A percentile compares a stretch with the other conserved stretches of the same genome.
phyloP scores from a whole-genome alignment of 1,140 invertebrate genomes.

The fruit fly (Drosophila melanogaster) region DNA sequence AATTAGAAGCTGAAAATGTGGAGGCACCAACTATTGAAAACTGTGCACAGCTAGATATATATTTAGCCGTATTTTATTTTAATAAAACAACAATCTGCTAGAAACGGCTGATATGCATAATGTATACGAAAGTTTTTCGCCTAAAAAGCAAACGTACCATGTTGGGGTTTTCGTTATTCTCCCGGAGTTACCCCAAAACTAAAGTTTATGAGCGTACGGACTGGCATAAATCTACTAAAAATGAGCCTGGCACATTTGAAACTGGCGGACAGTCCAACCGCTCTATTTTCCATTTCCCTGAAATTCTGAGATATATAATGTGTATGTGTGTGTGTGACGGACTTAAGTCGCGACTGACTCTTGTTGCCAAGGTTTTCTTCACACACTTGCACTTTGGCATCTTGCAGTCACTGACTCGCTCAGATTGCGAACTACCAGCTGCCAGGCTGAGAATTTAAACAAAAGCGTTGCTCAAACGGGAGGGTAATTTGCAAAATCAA shows the following conservation, averaged over 20 bases:
- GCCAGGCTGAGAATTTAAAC: slow-evolving; percentile 9
- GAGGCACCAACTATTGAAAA: slow-evolving; percentile 57
- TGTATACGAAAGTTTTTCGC: slow-evolving; percentile 55
- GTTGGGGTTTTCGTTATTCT: slow-evolving; percentile 23
- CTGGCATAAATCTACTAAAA: slow-evolving; percentile 54
- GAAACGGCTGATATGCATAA: slow-evolving; percentile 67
- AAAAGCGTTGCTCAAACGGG: not conserved
- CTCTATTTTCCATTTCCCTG: not conserved
- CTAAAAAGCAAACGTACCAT: slow-evolving; percentile 15
- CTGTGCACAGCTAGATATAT: slow-evolving; percentile 51
- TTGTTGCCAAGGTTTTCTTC: slow-evolving; percentile 18
- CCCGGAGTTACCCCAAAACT: slow-evolving; percentile 44
- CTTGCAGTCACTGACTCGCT: slow-evolving; percentile 1
- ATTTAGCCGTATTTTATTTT: slow-evolving; percentile 36
- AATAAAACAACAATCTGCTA: slow-evolving; percentile 38
- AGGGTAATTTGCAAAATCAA: slow-evolving; percentile 46
- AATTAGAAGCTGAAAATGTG: slow-evolving; percentile 65
- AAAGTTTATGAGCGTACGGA: slow-evolving; percentile 44
- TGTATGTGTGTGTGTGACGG: slow-evolving; percentile 2
- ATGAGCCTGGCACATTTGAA: slow-evolving; percentile 11
- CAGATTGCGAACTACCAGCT: slow-evolving; percentile 11
- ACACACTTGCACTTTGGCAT: slow-evolving; percentile 30
- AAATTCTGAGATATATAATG: not conserved
- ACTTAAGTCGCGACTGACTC: slow-evolving; percentile 12
- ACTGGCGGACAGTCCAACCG: slow-evolving; percentile 2